Conservation (phyloP, 2,113 vertebrate genomes). For the Heterocephalus glaber region DNA sequence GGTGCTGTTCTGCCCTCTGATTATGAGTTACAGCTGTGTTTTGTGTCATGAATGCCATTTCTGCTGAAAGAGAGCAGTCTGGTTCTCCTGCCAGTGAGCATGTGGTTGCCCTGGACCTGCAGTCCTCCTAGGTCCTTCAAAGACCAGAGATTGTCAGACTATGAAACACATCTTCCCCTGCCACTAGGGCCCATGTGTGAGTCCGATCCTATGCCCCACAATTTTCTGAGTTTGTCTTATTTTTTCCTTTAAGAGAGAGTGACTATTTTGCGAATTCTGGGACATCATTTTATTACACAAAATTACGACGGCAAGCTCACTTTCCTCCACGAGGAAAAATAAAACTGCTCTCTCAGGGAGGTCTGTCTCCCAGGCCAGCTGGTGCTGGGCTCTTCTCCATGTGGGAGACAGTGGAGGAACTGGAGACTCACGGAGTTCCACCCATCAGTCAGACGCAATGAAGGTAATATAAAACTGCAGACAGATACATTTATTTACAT, state of each 20-base stretch:
- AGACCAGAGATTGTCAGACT: neutral
- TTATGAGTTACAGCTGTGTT: neutral
- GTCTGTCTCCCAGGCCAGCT: neutral
- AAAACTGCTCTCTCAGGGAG: neutral
- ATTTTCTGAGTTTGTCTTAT: neutral
- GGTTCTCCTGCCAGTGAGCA: neutral
- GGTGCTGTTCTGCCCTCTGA: neutral
- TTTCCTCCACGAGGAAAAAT: neutral
- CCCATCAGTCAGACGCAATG: neutral
- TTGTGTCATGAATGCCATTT: neutral
- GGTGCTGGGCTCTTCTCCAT: neutral
- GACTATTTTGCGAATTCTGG: neutral
- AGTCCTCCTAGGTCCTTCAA: neutral
- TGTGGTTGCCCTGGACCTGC: neutral
- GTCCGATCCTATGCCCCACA: neutral
- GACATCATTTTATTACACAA: neutral
- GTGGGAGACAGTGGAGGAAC: neutral
- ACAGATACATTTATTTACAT: neutral
- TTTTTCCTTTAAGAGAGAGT: neutral
- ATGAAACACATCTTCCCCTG: rapidly evolving
- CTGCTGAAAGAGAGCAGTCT: neutral
- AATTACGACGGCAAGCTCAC: neutral
- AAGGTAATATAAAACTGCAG: neutral
- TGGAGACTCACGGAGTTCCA: too few species aligned
- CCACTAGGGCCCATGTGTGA: too few species aligned